phyloP scores from a whole-genome alignment of 2,113 vertebrate genomes.

The Lutjanus erythropterus region DNA sequence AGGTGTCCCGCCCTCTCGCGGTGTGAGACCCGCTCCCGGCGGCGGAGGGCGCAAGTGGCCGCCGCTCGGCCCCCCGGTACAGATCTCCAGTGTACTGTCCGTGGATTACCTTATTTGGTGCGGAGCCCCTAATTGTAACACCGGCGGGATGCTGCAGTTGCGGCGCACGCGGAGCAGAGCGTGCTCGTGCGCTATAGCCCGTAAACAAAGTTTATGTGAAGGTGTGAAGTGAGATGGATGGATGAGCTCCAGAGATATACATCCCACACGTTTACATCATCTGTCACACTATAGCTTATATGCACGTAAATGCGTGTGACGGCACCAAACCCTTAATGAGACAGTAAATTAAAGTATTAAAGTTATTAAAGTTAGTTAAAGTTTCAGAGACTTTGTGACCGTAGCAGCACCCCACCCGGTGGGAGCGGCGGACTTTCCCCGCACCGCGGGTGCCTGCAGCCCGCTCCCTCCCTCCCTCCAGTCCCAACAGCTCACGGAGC shows the following conservation, averaged over 20 bases:
- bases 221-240: background rate
- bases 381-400: background rate
- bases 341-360: too few species aligned
- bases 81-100: conserved; percentile 46
- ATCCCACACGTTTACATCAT: conserved; percentile 1
- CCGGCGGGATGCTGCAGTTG: conserved; percentile 36
- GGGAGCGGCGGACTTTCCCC: conserved; percentile 8
- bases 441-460: background rate
- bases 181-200: conserved; percentile 7
- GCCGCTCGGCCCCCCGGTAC: conserved; percentile 35
- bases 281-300: background rate
- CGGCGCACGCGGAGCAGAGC: background rate
- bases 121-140: conserved; percentile 71
- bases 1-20: background rate
- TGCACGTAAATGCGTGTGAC: background rate
- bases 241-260: background rate
- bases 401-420: conserved; percentile 6
- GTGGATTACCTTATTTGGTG: conserved; percentile 87
- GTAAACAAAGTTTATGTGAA: background rate
- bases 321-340: too few species aligned
- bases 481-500: background rate
- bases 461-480: background rate
- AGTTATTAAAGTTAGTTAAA: too few species aligned
- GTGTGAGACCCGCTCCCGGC: conserved; percentile 60
- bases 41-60: conserved; percentile 77